Percentiles rank a stretch among this genome's conserved stretches.
Conservation (phyloP, 2,888 invertebrate genomes). For the Octonoba sinensis region DNA sequence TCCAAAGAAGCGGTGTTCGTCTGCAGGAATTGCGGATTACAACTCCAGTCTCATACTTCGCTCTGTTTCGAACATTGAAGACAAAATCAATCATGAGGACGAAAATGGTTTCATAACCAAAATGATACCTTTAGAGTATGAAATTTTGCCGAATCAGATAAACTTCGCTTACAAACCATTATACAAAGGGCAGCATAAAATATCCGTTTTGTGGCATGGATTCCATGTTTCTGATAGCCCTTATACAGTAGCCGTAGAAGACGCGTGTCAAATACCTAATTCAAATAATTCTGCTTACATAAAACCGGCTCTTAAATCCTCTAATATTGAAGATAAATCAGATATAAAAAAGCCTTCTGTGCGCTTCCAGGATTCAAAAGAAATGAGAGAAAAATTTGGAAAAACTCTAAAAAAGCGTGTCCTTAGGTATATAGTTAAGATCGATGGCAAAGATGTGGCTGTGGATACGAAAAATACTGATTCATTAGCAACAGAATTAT, state of each 20-base stretch:
- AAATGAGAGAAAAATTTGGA: constrained; percentile 24
- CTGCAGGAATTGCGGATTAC: constrained; percentile 4
- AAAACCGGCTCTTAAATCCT: constrained; percentile 17
- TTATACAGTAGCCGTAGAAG: constrained; percentile 66
- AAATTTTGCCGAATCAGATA: constrained; percentile 65
- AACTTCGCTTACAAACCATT: constrained; percentile 66
- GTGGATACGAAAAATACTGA: constrained; percentile 38
- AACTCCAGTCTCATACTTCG: neutral
- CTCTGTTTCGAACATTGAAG: constrained; percentile 15
- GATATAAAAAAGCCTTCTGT: constrained; percentile 10
- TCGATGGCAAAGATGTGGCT: constrained; percentile 49
- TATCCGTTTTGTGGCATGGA: constrained; percentile 67
- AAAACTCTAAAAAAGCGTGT: constrained; percentile 41
- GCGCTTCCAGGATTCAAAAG: constrained; percentile 24
- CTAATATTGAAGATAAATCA: neutral
- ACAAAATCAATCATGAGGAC: neutral
- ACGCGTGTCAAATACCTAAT: constrained; percentile 6
- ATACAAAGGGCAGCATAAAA: constrained; percentile 64
- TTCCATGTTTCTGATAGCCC: constrained; percentile 67
- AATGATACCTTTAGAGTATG: constrained; percentile 67
- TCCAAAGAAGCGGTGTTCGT: constrained; percentile 45
- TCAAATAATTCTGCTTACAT: neutral
- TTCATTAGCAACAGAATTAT: constrained; percentile 26
- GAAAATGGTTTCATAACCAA: neutral
- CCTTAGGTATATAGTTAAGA: constrained; percentile 52